A percentile compares a stretch with the other conserved stretches of the same genome.
phyloP scores from a whole-genome alignment of 2,888 invertebrate genomes.

The Onthophagus sagittarius region DNA sequence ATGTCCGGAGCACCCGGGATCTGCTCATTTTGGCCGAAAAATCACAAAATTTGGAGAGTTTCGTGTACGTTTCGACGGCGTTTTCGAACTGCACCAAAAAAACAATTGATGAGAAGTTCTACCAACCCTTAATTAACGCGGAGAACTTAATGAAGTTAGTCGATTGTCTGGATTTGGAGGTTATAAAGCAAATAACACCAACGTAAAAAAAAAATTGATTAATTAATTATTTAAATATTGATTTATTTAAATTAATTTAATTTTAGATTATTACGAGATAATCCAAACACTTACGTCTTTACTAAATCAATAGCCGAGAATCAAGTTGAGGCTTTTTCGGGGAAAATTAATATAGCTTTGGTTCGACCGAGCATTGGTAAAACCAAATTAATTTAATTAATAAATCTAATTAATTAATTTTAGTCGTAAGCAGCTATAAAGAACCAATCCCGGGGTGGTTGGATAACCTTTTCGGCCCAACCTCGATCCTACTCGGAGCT shows the following conservation, averaged over 20 bases:
- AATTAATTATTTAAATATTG: no score
- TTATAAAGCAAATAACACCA: conserved; percentile 39
- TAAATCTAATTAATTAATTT: background rate
- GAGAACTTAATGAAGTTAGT: conserved; percentile 44
- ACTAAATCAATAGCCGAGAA: conserved; percentile 87
- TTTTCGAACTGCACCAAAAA: conserved; percentile 59
- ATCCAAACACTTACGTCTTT: conserved; percentile 77
- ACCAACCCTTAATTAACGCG: conserved; percentile 44
- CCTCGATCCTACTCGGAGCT: conserved; percentile 67
- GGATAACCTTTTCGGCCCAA: conserved; percentile 73
- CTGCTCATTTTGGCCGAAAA: conserved; percentile 61
- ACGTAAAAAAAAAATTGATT: conserved; percentile 38
- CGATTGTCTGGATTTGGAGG: conserved; percentile 47
- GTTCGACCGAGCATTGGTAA: conserved; percentile 80
- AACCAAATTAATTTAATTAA: background rate
- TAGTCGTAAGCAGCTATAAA: conserved; percentile 45
- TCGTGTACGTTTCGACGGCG: conserved; percentile 62
- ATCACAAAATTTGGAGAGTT: conserved; percentile 58
- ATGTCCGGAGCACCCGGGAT: conserved; percentile 63
- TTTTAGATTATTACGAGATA: conserved; percentile 20
- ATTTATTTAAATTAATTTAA: background rate
- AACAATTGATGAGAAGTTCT: conserved; percentile 54
- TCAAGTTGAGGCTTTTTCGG: conserved; percentile 62
- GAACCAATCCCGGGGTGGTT: conserved; percentile 67
- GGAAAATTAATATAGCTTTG: conserved; percentile 70